Percentiles rank a stretch among this genome's conserved stretches.
Conservation (phyloP, 2,888 invertebrate genomes). For the Noctua fimbriata region DNA sequence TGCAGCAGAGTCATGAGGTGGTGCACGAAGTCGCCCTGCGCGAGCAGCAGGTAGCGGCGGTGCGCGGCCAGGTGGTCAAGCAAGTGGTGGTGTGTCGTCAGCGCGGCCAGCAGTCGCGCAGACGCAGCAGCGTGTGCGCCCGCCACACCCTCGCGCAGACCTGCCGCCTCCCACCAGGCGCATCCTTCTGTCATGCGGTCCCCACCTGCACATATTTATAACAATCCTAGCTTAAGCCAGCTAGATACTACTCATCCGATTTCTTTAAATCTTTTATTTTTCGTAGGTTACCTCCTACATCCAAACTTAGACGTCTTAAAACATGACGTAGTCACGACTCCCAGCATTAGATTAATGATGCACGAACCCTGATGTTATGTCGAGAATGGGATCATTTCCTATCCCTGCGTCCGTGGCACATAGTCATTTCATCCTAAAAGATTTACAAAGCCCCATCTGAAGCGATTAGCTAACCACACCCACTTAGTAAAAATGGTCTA, state of each 20-base stretch:
- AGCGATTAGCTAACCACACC: not conserved
- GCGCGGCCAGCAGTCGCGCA: conserved; percentile 95
- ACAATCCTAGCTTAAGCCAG: not conserved
- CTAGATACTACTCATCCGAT: not conserved
- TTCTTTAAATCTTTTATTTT: not conserved
- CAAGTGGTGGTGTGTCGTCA: conserved; percentile 96
- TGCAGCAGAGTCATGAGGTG: conserved; percentile 97
- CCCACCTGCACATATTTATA: conserved; percentile 36
- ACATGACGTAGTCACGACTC: not conserved
- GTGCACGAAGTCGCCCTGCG: conserved; percentile 98
- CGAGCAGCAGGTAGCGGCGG: conserved; percentile 96
- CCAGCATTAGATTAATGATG: not conserved
- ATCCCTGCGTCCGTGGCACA: not conserved
- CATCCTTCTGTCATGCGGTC: conserved; percentile 73
- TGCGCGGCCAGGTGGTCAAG: conserved; percentile 97
- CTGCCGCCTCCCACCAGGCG: conserved; percentile 88
- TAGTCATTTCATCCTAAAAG: not conserved
- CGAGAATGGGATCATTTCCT: not conserved
- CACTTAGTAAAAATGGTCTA: not conserved
- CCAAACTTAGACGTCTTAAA: not conserved
- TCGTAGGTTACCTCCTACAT: not conserved
- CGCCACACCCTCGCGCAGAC: conserved; percentile 95
- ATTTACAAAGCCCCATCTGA: not conserved
- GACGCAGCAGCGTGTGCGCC: conserved; percentile 97
- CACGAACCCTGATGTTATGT: not conserved